Conservation (phyloP, 2,113 vertebrate genomes). For the Colinus virginianus region DNA sequence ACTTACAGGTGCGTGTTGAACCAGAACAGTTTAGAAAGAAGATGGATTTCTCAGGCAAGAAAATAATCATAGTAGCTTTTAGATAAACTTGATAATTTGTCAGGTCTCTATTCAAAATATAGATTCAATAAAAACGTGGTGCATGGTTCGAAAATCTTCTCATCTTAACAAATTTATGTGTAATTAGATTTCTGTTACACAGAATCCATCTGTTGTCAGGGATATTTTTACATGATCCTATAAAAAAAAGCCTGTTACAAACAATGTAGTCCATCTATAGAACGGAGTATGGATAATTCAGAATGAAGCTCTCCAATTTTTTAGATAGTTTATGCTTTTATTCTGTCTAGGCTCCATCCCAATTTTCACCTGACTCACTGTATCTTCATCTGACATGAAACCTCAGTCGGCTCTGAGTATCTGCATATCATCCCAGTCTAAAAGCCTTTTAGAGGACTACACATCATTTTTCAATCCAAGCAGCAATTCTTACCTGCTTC, state of each 20-base stretch:
- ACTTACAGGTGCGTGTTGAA: neutral
- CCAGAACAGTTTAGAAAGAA: neutral
- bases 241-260: neutral
- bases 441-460: neutral
- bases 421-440: neutral
- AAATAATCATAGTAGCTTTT: neutral
- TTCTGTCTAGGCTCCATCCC: neutral
- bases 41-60: neutral
- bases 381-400: neutral
- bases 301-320: neutral
- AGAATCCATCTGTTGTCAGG: constrained; percentile 15
- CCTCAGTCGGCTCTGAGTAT: neutral
- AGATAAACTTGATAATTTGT: neutral
- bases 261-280: neutral
- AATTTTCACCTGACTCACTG: neutral
- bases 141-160: neutral
- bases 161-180: neutral
- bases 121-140: neutral
- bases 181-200: constrained; percentile 7
- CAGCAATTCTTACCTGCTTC: neutral
- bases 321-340: neutral
- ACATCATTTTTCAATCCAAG: neutral
- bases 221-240: constrained; percentile 30
- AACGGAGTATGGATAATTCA: neutral
- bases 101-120: neutral